Conservation (phyloP, 2,113 vertebrate species). For the Chionis minor region DNA sequence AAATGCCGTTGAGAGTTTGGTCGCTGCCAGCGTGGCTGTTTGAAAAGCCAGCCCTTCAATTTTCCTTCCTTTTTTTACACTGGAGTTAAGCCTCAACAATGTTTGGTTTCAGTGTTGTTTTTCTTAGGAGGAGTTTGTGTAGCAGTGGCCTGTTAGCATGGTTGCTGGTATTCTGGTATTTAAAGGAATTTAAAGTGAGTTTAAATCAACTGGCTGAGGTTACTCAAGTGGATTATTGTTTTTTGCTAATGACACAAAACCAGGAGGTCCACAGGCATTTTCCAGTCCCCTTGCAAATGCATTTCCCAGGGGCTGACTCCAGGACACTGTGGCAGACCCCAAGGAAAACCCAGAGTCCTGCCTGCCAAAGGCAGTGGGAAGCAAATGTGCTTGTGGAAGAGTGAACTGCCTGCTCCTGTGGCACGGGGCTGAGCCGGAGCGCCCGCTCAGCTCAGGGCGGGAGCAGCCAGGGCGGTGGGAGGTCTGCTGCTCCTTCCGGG, state of each 20-base stretch:
- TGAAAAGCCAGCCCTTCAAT: not conserved
- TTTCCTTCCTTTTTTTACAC: not conserved
- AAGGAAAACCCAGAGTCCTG: not conserved
- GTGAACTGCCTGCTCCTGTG: rapidly evolving
- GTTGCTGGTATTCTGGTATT: not conserved
- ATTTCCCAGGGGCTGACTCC: not conserved
- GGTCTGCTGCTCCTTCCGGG: not conserved
- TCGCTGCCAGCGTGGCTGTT: not conserved
- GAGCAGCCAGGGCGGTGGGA: not conserved
- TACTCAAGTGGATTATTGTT: not conserved
- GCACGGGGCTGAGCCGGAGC: not conserved
- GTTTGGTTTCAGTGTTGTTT: not conserved
- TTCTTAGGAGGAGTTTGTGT: not conserved
- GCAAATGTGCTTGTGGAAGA: not conserved
- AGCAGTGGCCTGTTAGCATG: not conserved
- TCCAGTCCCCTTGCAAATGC: not conserved
- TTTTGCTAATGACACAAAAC: not conserved
- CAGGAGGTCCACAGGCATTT: not conserved
- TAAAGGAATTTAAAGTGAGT: not conserved
- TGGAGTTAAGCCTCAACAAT: not conserved
- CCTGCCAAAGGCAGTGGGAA: rapidly evolving
- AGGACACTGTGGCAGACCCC: not conserved
- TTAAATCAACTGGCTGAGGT: not conserved
- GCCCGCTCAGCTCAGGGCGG: rapidly evolving
- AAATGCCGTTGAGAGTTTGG: not conserved